Base-by-base conservation (phyloP, 2,113 vertebrate genomes). In the Chaetorhynchus papuensis region DNA sequence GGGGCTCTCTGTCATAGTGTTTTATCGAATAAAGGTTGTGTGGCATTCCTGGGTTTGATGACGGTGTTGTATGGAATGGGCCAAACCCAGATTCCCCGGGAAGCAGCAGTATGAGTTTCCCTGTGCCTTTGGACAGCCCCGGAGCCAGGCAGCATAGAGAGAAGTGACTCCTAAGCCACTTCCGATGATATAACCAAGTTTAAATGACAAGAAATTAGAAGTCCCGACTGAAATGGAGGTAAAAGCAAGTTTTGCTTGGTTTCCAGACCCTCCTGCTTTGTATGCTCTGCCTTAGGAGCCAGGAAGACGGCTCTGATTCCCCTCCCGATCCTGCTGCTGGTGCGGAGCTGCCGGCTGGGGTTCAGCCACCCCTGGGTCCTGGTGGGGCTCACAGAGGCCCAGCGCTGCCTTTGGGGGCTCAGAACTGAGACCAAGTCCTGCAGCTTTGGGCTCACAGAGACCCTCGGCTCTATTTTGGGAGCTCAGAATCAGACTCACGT, bases 211-310 rank as follows among this genome's bases (percentile, higher is more conserved):
- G 10, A 70, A 70, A 71, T 24, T 17, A 61, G 20, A 71, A 71
- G 26, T 31, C 47, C 21, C 3, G 1, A 53, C 21, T 26, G 33
- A 61, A 61, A 35, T 8, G 0, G 0, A 35, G 13, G 10, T 26
- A 44, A 44, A 44, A 83, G 16, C 31, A 53, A 52, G 9, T 35
- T 61, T 21, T 31, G 13, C 24, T 21, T 30, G 21, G 31, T 52
- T 26, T 44, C 44, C 17, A 26, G 22, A n/a, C 41, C 27, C 39
- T 63, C 22, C 22, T 45, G 13, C 39, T 53, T 45, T 1, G 1
- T 7, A 22, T 13, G 2, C 8, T 61, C 23, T 35, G 33, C 33
- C 39, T 44, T 13, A 31, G 39, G 17, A 61, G 33, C 27, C 21
- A 7, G 26, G 17, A 53, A 35, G 44, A 11, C 1, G 2, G 20